A percentile compares a stretch with the other conserved stretches of the same genome.
Evolutionary conservation across 1,140 invertebrate genomes (phyloP).

Genomic region (Polypedilum pembai): DNA sequence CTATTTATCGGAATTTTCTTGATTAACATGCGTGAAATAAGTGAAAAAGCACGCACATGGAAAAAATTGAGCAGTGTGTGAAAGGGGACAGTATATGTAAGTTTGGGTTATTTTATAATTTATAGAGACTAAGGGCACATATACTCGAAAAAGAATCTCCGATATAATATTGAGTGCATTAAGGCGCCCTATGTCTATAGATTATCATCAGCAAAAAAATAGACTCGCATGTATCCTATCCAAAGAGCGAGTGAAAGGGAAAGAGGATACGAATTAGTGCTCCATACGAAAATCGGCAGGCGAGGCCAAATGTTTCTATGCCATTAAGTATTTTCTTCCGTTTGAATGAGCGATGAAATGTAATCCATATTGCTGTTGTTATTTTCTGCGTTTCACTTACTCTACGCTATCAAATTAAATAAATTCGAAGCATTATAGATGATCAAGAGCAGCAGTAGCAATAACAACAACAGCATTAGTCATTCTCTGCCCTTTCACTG

Average conservation of each 20-base stretch:
- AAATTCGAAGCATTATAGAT: not conserved
- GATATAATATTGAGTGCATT: not conserved
- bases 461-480: not conserved
- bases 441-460: not conserved
- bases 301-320: conserved; percentile 12
- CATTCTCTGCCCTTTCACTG: not conserved
- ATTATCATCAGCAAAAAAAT: not conserved
- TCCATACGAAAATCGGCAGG: not conserved
- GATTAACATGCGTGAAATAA: not conserved
- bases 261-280: not conserved
- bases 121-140: not conserved
- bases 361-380: conserved; percentile 20
- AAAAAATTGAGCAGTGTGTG: not conserved
- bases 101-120: not conserved
- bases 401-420: conserved; percentile 13
- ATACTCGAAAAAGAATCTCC: not conserved
- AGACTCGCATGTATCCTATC: not conserved
- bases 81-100: not conserved
- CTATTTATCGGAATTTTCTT: not conserved
- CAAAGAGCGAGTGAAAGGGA: no score
- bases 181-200: conserved; percentile 16
- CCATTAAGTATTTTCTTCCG: conserved; percentile 20
- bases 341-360: conserved; percentile 10
- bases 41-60: conserved; percentile 8
- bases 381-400: not conserved